Evolutionary conservation across 2,888 invertebrate species (phyloP).

Genomic region (Polydrusus pterygomalis): DNA sequence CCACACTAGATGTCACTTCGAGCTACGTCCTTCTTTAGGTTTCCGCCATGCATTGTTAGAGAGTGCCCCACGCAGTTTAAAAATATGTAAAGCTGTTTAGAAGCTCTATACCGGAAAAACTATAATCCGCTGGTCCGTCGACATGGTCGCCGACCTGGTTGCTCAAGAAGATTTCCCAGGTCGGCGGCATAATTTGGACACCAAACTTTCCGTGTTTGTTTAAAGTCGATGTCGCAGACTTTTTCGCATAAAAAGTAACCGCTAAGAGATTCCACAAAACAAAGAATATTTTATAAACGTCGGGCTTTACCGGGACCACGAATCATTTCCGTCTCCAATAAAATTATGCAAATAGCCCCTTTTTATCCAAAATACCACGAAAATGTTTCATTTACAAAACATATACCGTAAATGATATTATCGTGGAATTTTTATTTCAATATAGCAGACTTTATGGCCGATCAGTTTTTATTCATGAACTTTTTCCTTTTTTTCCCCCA

Average conservation of each 20-base stretch:
- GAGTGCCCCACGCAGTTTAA: no score
- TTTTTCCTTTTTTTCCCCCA: constrained; percentile 33
- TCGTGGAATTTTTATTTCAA: constrained; percentile 66
- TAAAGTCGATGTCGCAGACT: constrained; percentile 40
- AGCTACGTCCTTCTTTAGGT: no score
- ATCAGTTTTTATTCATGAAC: constrained; percentile 64
- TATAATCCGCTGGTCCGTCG: no score
- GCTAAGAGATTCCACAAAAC: constrained; percentile 50
- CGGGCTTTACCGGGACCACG: constrained; percentile 55
- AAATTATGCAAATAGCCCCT: constrained; percentile 68
- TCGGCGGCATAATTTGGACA: no score
- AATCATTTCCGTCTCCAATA: constrained; percentile 64
- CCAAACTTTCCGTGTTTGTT: no score
- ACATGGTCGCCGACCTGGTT: no score
- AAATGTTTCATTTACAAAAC: constrained; percentile 69
- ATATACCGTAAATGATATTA: constrained; percentile 66
- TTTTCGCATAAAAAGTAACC: constrained; percentile 43
- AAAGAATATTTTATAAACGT: constrained; percentile 59
- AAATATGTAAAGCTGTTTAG: no score
- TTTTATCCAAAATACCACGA: constrained; percentile 67
- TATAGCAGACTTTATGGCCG: constrained; percentile 62
- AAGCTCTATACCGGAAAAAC: no score
- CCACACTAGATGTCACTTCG: no score
- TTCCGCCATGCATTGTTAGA: no score
- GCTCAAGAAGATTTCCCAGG: no score